Percentiles rank a stretch among this genome's conserved stretches.
Conservation (phyloP, 2,113 vertebrate species). For the Nothoprocta perdicaria region DNA sequence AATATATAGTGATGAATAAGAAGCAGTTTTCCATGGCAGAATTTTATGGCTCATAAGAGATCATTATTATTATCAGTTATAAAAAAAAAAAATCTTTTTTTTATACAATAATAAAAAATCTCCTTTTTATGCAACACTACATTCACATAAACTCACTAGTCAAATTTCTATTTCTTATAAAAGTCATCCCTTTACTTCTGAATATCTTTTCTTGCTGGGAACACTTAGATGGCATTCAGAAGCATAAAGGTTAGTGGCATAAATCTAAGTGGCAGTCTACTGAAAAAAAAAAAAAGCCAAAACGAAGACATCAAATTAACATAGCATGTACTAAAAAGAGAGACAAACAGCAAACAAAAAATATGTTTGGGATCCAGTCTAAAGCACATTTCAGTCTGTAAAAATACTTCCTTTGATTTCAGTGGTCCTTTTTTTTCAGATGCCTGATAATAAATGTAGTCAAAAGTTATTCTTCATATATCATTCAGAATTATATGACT, state of each 20-base stretch:
- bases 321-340: not conserved
- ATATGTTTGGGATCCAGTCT: not conserved
- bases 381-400: not conserved
- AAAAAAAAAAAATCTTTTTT: not conserved
- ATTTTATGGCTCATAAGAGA: constrained; percentile 58
- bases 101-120: too few relatives aligned
- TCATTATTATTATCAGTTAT: constrained; percentile 51
- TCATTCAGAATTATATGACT: not conserved
- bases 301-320: not conserved
- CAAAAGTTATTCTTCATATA: not conserved
- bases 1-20: constrained; percentile 2
- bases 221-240: constrained; percentile 13
- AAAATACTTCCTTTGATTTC: not conserved
- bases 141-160: constrained; percentile 41
- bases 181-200: not conserved
- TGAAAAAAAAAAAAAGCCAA: not conserved
- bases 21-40: constrained; percentile 16
- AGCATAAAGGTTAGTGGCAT: not conserved
- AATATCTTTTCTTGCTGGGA: constrained; percentile 49
- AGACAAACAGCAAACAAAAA: not conserved
- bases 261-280: not conserved
- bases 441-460: not conserved
- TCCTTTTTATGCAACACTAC: not conserved
- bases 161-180: constrained; percentile 45
- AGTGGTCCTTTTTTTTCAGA: not conserved